Evolutionary conservation across 2,888 invertebrate species (phyloP), one percentile per base, ranked within the genome.

Genomic region (Campoletis raptor): DNA sequence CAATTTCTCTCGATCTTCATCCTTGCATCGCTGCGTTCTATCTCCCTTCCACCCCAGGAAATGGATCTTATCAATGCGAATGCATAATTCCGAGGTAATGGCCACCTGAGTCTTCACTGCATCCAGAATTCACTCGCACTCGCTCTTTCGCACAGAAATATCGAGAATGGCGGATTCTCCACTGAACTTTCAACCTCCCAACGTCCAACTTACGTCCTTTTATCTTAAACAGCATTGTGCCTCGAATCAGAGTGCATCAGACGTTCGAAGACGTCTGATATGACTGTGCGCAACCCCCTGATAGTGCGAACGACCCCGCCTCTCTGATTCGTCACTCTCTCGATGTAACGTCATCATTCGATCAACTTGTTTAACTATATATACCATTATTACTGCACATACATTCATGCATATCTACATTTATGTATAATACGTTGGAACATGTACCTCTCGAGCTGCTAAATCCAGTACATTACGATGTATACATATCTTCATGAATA

Each of bases 21-120:
- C 48, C 70, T 79, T 52, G 84, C 81, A 74, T 74, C 84, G 74
- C 30, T 69, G 72, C n/a, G 54, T 74, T 78, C 81, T 52, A 67
- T 81, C 76, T 57, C 78, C 42, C 77, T 81, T 78, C 73, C 57
- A 69, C 54, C 52, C 54, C 52, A 67, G 84, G 81, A 86, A 81
- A 90, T 91, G 89, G 88, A 91, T 89, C 91, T 90, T 92, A 92
- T 91, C 92, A 88, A 77, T 86, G 88, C 81, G 88, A 90, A 91
- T 92, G 90, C 90, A 91, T 91, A 90, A 92, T 91, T 90, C 85
- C 79, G 66, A 52, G 84, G 81, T 86, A 88, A 86, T 84, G 81
- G 84, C 54, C 80, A 83, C 67, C 80, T 83, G 78, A 69, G 45
- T 81, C 81, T 81, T 84, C 67, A 36, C 73, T 54, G 78, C 81